Base-by-base conservation (phyloP, 1,140 invertebrate species). In the Phocides pigmalion region DNA sequence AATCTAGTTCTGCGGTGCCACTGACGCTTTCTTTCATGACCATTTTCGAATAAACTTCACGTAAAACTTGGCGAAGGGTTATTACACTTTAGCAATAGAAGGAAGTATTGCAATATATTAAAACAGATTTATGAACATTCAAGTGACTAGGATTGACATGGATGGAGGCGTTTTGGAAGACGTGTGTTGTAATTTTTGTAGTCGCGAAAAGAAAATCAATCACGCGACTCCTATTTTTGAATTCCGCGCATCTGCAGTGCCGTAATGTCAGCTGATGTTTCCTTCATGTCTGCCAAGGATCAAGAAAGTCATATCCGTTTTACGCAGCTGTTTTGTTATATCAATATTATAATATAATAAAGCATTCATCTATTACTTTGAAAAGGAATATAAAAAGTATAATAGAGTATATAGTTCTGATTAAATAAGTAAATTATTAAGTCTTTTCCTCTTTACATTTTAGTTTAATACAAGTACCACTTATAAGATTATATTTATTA, bases 211-310 rank as follows among this genome's bases (percentile, higher is more conserved):
- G 41, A 58, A 58, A 58, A 58, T 58, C 53, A 58, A 58, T 58
- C 39, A 42, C 16, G 15, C 54, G 41, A 41, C 8, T 12, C 8
- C 39, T 4, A n/a, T 70, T 81, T 79, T 74, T 70, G 76, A 83
- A 78, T 77, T 65, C 64, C 81, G 82, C 81, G 81, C 81, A 83
- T 85, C 82, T 82, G 82, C 82, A 85, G 66, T 83, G 79, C 79
- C 61, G 73, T 62, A 72, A 46, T 67, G 64, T 42, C 70, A 67
- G 37, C n/a, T n/a, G n/a, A n/a, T n/a, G n/a, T n/a, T n/a, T n/a
- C n/a, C n/a, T n/a, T n/a, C n/a, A n/a, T n/a, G n/a, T n/a, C n/a
- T n/a, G n/a, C n/a, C n/a, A n/a, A n/a, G n/a, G n/a, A n/a, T n/a
- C n/a, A n/a, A n/a, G 19, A 44, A 39, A 2, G 12, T 17, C 8